Evolutionary conservation across 2,113 vertebrate species (phyloP).

Genomic region (Amphiprion ocellaris): DNA sequence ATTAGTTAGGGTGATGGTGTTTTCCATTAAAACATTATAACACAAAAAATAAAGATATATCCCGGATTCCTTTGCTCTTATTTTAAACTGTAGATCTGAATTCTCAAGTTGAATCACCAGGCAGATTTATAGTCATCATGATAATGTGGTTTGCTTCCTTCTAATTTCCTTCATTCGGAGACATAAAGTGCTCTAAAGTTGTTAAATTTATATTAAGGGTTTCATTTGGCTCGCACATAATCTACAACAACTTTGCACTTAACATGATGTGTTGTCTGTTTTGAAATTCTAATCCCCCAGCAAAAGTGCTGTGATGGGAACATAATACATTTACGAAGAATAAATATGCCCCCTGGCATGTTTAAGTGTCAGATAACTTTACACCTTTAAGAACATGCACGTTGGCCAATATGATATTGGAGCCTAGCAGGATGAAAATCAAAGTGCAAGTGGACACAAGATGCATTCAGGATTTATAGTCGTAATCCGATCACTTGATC

Average conservation of each 20-base stretch:
- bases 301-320: slow-evolving; percentile 27
- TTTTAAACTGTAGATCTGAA: not conserved
- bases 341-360: not conserved
- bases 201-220: slow-evolving; percentile 1
- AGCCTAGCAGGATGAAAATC: slow-evolving; percentile 27
- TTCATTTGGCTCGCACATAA: not conserved
- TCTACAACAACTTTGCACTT: slow-evolving; percentile 21
- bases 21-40: not conserved
- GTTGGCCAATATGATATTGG: slow-evolving; percentile 31
- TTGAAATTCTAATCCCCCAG: slow-evolving; percentile 8
- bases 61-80: not conserved
- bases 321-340: slow-evolving; percentile 45
- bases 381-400: not conserved
- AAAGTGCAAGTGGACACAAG: slow-evolving; percentile 23
- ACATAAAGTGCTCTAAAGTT: slow-evolving; percentile 4
- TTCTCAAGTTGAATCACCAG: not conserved
- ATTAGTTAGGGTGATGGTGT: not conserved
- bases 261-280: slow-evolving; percentile 5
- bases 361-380: slow-evolving; percentile 8
- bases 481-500: slow-evolving; percentile 30
- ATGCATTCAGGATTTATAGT: not conserved
- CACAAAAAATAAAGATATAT: too few relatives aligned
- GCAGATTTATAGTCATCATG: not conserved
- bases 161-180: slow-evolving; percentile 2
- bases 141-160: not conserved